Evolutionary conservation across 2,888 invertebrate species (phyloP), one percentile per base, ranked within the genome.

Genomic region (Orchesella flavescens): DNA sequence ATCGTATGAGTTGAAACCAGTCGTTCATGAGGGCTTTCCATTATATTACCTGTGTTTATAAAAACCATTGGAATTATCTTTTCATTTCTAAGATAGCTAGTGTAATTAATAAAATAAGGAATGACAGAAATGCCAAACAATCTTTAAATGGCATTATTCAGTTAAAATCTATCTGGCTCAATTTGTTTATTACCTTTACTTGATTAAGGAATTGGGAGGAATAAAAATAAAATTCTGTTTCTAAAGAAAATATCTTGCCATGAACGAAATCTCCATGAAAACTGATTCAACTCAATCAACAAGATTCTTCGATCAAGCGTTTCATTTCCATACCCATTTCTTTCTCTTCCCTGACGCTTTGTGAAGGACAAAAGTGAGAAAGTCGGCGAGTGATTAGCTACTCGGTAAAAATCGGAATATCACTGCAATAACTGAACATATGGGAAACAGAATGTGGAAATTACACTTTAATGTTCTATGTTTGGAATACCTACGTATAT

Each of bases 1-100:
- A 76, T 19, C 17, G 86, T 86, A 1, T 76, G 74, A 1, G 73
- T 84, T 49, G 61, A 43, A 1, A 49, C 68, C 9, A 86, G 61
- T 15, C 86, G 43, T 43, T 46, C 9, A 65, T 74, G 84, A 19
- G 68, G 79, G 44, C 79, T 53, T 10, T 44, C 34, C 19, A 19
- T 57, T 3, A 7, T 49, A n/a, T 10, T 49, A n/a, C 10, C 34
- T 34, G 34, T 2, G 7, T 34, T 34, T 7, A 4, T 34, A 7
- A 2, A 34, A 34, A 34, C 34, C 34, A 34, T 34, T 34, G 34
- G 7, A 34, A 34, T 7, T n/a, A n/a, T n/a, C n/a, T n/a, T n/a
- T 34, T 34, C 34, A 34, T 4, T n/a, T n/a, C 34, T 34, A 34
- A 34, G 7, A 7, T 34, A 34, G 7, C 7, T 34, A 34, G 7